These are phyloP conservation scores for Acleris literana DNA, from an alignment of 2,888 invertebrate species.

Conservation along the genomic window DNA sequence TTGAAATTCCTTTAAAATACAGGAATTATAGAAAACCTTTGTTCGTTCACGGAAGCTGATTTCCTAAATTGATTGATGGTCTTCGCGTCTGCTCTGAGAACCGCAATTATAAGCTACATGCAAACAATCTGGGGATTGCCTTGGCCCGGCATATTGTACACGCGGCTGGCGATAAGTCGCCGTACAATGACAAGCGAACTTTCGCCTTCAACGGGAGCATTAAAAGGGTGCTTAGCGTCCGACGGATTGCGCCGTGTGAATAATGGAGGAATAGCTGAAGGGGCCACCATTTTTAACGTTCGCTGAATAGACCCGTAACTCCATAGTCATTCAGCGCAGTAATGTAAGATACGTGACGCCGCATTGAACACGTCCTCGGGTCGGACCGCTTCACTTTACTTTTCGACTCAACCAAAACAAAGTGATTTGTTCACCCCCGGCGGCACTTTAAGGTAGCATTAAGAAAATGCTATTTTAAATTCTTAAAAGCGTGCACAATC, in stretches of 20 bases:
- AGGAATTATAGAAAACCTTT: conserved; percentile 31
- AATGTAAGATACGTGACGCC: conserved; percentile 62
- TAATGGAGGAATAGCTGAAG: conserved; percentile 70
- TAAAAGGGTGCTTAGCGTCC: conserved; percentile 41
- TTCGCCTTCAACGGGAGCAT: conserved; percentile 38
- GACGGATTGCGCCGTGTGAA: conserved; percentile 54
- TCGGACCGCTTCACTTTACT: conserved; percentile 50
- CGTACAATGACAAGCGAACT: conserved; percentile 57
- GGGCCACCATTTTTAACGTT: conserved; percentile 62
- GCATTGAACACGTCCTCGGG: conserved; percentile 50
- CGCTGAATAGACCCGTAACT: conserved; percentile 69
- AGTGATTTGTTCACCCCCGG: conserved; percentile 30
- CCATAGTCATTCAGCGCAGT: conserved; percentile 63
- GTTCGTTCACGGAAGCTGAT: conserved; percentile 25
- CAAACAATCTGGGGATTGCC: conserved; percentile 1
- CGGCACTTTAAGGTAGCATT: conserved; percentile 10
- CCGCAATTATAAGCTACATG: conserved; percentile 12
- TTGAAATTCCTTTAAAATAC: conserved; percentile 31
- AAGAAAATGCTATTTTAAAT: neutral
- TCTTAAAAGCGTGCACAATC: neutral
- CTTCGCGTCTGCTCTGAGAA: conserved; percentile 6
- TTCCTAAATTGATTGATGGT: conserved; percentile 33
- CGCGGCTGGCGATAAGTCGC: conserved; percentile 53
- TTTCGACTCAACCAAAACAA: conserved; percentile 45
- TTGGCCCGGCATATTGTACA: conserved; percentile 35